Evolutionary conservation across 2,113 vertebrate genomes (phyloP), one percentile per base, ranked within the genome.

Genomic region (Monopterus albus): DNA sequence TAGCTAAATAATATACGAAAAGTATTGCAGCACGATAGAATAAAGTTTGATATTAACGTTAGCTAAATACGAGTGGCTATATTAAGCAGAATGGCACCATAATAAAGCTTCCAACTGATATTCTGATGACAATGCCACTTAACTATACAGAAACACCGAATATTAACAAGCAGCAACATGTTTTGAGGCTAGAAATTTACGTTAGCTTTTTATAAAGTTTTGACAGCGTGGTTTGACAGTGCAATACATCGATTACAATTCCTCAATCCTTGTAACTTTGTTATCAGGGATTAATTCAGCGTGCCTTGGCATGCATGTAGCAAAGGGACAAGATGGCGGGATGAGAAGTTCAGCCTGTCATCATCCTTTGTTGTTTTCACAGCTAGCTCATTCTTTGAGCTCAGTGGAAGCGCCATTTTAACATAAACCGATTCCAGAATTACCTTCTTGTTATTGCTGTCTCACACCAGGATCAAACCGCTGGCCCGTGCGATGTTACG

Each of bases 281-380:
- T 76, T 90, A 92, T 94, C 93, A 71, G 93, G 93, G 93, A 93
- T 94, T 87, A 93, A 93, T 88, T 93, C 86, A 92, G 87, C 83
- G 68, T 93, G 93, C 88, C 93, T 94, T 75, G 72, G 69, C 75
- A 39, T 72, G 76, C 66, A 53, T 68, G 72, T n/a, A 58, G 47
- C 3, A 20, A 17, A 68, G 50, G 60, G 42, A 72, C 86, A 94
- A 94, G 87, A 94, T 93, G 93, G 92, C 89, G 91, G 63, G 23
- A 0, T 13, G 12, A 5, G 4, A 0, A 40, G 8, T 18, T 15
- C 4, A 70, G 70, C 85, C 62, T 71, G 53, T 62, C 21, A 55
- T 45, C 46, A 9, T 57, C 59, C 47, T 63, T 18, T 66, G 85
- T 83, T 78, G 74, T 81, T 85, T 69, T 25, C 28, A 7, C 40